Evolutionary conservation across 2,888 invertebrate species (phyloP).

Genomic region (Idaea aversata): DNA sequence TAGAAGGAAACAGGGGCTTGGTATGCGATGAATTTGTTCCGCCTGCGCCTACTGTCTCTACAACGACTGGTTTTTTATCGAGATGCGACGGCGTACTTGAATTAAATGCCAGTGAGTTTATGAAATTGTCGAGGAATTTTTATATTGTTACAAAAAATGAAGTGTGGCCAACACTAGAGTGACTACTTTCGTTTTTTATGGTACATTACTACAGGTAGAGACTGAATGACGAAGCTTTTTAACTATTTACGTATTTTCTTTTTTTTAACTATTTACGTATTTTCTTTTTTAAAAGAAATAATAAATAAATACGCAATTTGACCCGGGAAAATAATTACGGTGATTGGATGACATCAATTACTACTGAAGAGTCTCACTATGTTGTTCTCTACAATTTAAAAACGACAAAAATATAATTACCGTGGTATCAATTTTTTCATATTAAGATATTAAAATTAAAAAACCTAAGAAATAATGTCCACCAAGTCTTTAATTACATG

Average conservation of each 20-base stretch:
- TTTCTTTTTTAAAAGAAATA: not conserved
- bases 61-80: conserved; percentile 13
- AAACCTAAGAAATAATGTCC: too few species aligned
- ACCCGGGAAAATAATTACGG: too few species aligned
- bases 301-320: too few species aligned
- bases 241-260: not conserved
- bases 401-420: too few species aligned
- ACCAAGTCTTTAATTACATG: too few species aligned
- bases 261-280: too few species aligned
- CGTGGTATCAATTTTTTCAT: too few species aligned
- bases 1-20: conserved; percentile 37
- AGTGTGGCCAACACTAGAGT: not conserved
- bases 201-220: not conserved
- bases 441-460: too few species aligned
- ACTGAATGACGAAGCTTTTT: not conserved
- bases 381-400: too few species aligned
- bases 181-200: not conserved
- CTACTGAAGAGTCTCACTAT: too few species aligned
- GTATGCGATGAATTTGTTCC: conserved; percentile 46
- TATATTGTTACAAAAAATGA: not conserved
- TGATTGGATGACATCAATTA: too few species aligned
- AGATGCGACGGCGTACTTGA: not conserved
- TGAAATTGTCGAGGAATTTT: not conserved
- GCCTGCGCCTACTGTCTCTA: conserved; percentile 15
- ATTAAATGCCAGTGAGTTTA: conserved; percentile 1